These are phyloP conservation scores for Drosophila saltans DNA, from an alignment of 1,140 invertebrate genomes.

Conservation along the genomic window DNA sequence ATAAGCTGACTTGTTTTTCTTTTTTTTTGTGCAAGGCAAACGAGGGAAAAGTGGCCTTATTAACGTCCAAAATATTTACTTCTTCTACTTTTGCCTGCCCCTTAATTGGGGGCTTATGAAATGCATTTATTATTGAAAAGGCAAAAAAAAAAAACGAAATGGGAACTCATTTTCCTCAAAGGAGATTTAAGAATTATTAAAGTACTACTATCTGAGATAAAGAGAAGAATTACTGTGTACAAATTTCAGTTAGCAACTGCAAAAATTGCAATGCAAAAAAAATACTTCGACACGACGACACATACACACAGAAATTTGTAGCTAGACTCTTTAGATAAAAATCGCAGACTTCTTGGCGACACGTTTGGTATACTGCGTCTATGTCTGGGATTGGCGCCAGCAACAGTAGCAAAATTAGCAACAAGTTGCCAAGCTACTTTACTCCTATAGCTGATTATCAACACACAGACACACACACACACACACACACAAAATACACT, in stretches of 20 bases:
- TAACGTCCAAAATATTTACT: slow-evolving; percentile 3
- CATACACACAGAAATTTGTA: slow-evolving; percentile 52
- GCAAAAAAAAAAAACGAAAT: neutral
- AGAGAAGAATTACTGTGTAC: neutral
- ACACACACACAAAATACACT: slow-evolving; percentile 18
- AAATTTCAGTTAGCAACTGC: neutral
- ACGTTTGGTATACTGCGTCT: slow-evolving; percentile 21
- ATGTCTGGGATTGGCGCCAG: slow-evolving; percentile 56
- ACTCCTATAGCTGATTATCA: slow-evolving; percentile 10
- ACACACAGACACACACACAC: neutral
- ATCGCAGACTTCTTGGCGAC: slow-evolving; percentile 72
- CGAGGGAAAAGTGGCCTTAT: slow-evolving; percentile 16
- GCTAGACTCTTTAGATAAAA: slow-evolving; percentile 54
- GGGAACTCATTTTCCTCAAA: neutral
- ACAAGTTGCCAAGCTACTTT: slow-evolving; percentile 58
- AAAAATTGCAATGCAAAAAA: slow-evolving; percentile 5
- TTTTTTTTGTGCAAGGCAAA: neutral
- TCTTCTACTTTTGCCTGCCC: neutral
- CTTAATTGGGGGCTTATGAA: slow-evolving; percentile 4
- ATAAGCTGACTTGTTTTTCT: slow-evolving; percentile 64
- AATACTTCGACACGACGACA: slow-evolving; percentile 32
- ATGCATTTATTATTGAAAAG: slow-evolving; percentile 10
- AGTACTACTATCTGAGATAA: neutral
- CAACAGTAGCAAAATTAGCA: slow-evolving; percentile 32
- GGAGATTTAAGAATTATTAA: neutral